These are phyloP conservation scores for Salminus brasiliensis DNA, from an alignment of 2,113 vertebrate genomes.

Conservation along the genomic window DNA sequence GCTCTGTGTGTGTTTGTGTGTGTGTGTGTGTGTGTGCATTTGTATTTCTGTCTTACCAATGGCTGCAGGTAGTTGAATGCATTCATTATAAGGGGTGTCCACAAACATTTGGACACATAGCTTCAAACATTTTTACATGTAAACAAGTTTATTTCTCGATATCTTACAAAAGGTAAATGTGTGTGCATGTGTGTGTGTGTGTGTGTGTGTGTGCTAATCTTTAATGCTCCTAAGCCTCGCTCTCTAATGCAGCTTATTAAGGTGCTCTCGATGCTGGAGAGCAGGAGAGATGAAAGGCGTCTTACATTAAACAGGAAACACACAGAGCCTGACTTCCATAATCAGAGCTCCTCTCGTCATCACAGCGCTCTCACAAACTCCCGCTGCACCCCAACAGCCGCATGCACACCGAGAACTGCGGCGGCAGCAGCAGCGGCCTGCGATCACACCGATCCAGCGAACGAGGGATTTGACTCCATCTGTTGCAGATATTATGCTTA, in stretches of 20 bases:
- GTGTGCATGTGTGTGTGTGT: not conserved
- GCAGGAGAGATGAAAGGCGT: conserved; percentile 12
- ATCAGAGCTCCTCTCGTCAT: not conserved
- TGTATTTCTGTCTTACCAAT: no score
- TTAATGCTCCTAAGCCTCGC: not conserved
- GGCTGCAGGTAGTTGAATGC: no score
- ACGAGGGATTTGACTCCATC: not conserved
- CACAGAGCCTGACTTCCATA: not conserved
- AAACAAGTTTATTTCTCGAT: not conserved
- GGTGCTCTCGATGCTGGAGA: not conserved
- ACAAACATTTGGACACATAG: no score
- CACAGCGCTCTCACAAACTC: not conserved
- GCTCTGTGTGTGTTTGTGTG: no score
- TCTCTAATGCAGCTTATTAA: not conserved
- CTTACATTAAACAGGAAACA: conserved; percentile 5
- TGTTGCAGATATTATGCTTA: no score
- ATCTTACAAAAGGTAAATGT: not conserved
- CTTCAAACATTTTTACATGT: no score
- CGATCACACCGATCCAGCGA: not conserved
- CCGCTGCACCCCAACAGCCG: not conserved
- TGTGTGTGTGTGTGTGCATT: no score
- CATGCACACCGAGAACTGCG: not conserved
- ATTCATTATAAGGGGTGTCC: no score
- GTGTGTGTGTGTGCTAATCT: not conserved
- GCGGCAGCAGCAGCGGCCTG: not conserved